Evolutionary conservation across 1,140 invertebrate species (phyloP).

Genomic region (Hyposmocoma kahamanoa): DNA sequence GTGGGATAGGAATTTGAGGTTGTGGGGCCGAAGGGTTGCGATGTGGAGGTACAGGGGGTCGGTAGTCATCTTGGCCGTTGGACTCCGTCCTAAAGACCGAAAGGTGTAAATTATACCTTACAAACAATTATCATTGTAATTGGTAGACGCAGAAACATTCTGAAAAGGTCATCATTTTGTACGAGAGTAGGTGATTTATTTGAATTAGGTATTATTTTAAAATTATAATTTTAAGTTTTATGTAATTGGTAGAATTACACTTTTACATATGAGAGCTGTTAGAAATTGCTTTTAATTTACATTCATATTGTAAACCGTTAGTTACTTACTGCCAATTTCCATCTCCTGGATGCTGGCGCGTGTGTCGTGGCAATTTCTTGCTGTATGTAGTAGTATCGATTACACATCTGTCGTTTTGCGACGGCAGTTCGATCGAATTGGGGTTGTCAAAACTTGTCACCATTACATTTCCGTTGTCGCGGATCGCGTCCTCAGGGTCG

Average conservation of each 20-base stretch:
- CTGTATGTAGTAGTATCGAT: conserved; percentile 85
- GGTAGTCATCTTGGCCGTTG: conserved; percentile 77
- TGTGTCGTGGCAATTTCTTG: conserved; percentile 72
- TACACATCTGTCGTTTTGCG: conserved; percentile 53
- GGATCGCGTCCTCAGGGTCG: conserved; percentile 76
- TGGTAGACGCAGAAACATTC: too few species aligned
- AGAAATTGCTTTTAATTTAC: too few species aligned
- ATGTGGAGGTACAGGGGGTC: conserved; percentile 90
- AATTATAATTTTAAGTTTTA: too few species aligned
- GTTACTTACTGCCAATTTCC: conserved; percentile 71
- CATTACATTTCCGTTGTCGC: conserved; percentile 70
- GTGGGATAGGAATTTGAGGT: conserved; percentile 54
- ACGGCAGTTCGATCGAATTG: conserved; percentile 81
- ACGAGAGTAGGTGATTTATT: too few species aligned
- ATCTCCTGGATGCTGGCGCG: conserved; percentile 62
- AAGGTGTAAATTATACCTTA: conserved; percentile 37
- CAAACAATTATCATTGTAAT: not conserved
- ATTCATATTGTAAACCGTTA: too few species aligned
- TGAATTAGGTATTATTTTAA: too few species aligned
- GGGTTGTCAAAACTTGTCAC: conserved; percentile 83
- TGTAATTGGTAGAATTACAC: too few species aligned
- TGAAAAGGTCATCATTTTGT: too few species aligned
- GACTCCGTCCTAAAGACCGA: conserved; percentile 34
- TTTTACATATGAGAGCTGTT: too few species aligned
- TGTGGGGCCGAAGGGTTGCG: conserved; percentile 75